Conservation (phyloP, 2,797 vertebrate genomes). For the Enteromius paludinosus region DNA sequence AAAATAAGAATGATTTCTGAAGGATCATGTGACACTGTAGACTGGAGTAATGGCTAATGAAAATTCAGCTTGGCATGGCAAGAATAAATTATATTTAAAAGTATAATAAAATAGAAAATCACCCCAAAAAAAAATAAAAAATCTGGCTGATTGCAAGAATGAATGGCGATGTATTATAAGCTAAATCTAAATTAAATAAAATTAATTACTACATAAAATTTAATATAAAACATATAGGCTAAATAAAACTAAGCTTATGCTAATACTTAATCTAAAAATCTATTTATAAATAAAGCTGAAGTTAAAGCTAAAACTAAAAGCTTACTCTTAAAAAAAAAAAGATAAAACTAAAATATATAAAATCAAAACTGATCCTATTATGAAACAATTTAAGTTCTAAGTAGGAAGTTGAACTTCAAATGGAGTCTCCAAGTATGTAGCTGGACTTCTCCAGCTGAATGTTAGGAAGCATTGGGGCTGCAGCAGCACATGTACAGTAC, state of each 20-base stretch:
- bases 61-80: background rate
- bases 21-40: background rate
- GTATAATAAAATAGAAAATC: background rate
- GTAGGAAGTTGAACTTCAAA: background rate
- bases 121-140: too few species aligned
- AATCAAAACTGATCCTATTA: background rate
- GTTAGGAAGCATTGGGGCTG: slow-evolving; percentile 16
- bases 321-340: background rate
- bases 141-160: too few species aligned
- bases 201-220: background rate
- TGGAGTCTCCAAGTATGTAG: background rate
- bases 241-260: background rate
- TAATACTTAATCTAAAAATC: background rate
- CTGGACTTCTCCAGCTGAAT: background rate
- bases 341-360: background rate
- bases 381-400: background rate
- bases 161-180: too few species aligned
- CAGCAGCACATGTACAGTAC: background rate
- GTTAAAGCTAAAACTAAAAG: background rate
- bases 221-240: background rate
- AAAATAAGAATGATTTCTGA: background rate
- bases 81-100: background rate
- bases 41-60: background rate
- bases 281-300: background rate
- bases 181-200: background rate